Conservation (phyloP, 2,888 invertebrate species). For the Dryadula phaetusa region DNA sequence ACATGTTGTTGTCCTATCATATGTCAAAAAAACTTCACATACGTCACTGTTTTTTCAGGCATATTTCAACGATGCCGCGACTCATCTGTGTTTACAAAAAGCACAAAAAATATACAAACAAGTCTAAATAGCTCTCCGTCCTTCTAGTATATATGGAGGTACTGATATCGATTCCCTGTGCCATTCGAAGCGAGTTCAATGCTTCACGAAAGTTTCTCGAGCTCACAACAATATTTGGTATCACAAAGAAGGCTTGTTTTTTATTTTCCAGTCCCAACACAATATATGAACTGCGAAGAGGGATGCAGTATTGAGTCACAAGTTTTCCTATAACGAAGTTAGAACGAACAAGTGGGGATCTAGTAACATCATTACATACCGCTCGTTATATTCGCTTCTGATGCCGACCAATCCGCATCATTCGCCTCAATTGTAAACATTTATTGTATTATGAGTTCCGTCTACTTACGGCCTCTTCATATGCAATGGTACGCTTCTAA, state of each 20-base stretch:
- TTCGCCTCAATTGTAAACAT: slow-evolving; percentile 40
- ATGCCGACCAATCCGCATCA: slow-evolving; percentile 47
- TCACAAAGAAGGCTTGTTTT: slow-evolving; percentile 25
- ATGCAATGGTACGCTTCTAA: slow-evolving; percentile 9
- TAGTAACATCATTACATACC: slow-evolving; percentile 57
- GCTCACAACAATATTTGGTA: slow-evolving; percentile 28
- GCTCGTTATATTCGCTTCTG: slow-evolving; percentile 42
- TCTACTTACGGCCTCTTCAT: slow-evolving; percentile 15
- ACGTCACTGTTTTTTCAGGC: background rate
- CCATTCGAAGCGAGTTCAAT: slow-evolving; percentile 16
- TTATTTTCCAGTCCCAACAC: slow-evolving; percentile 25
- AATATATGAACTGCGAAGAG: slow-evolving; percentile 29
- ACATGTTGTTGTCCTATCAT: background rate
- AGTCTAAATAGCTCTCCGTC: background rate
- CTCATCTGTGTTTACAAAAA: background rate
- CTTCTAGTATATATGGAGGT: background rate
- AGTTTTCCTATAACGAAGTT: slow-evolving; percentile 65
- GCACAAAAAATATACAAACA: background rate
- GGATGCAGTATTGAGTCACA: slow-evolving; percentile 37
- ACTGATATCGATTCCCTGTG: background rate
- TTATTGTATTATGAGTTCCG: slow-evolving; percentile 37
- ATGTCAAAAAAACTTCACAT: too few relatives aligned
- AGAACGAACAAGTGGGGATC: slow-evolving; percentile 60
- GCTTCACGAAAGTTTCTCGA: slow-evolving; percentile 12
- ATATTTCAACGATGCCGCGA: background rate